phyloP scores from a whole-genome alignment of 2,888 invertebrate genomes.

The Rhamnusium bicolor region DNA sequence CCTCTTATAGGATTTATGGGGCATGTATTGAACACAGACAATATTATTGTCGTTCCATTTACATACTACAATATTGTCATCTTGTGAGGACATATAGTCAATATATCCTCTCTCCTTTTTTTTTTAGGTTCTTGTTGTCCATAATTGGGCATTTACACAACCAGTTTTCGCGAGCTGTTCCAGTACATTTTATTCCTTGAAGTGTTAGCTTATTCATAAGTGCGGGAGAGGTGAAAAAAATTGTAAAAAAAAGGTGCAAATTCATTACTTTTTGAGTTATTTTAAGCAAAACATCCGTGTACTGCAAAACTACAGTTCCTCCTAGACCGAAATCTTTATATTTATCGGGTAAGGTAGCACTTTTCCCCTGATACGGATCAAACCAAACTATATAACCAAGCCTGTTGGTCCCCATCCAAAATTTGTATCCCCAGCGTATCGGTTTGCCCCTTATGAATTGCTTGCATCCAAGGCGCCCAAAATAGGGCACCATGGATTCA shows the following conservation, averaged over 20 bases:
- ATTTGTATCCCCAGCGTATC: background rate
- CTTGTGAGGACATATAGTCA: background rate
- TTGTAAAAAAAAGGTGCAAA: background rate
- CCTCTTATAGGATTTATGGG: too few species aligned
- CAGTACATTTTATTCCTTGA: background rate
- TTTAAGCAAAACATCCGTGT: background rate
- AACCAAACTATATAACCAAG: background rate
- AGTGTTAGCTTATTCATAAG: background rate
- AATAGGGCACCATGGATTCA: background rate
- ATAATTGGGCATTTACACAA: background rate
- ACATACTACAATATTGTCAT: background rate
- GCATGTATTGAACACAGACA: background rate
- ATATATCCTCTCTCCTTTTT: background rate
- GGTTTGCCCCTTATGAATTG: background rate
- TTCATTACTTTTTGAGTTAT: background rate
- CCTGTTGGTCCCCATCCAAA: background rate
- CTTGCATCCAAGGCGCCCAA: background rate
- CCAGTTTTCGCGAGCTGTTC: background rate
- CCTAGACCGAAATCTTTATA: background rate
- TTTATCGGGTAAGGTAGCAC: background rate
- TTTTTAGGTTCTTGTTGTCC: background rate
- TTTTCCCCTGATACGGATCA: background rate
- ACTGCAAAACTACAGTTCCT: background rate
- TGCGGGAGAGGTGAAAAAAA: background rate
- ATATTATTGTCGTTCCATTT: background rate